Evolutionary conservation across 2,888 invertebrate genomes (phyloP).

Genomic region (Selenia dentaria): DNA sequence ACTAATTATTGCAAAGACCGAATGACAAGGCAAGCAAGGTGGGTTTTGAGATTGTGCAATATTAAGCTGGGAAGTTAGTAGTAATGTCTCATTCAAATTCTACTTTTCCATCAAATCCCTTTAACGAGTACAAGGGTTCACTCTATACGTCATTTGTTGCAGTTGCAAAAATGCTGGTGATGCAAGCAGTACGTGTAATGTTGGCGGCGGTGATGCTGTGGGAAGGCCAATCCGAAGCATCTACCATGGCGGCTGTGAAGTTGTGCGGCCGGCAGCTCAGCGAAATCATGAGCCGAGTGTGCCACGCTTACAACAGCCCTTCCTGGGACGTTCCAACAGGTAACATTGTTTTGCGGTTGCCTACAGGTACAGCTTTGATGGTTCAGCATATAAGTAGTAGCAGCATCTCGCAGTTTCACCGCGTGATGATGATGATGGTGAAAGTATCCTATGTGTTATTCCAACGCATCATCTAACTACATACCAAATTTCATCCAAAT

Average conservation of each 20-base stretch:
- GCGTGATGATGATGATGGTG: too few species aligned
- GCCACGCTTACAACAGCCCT: constrained; percentile 75
- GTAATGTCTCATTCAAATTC: too few species aligned
- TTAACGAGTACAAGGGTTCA: too few species aligned
- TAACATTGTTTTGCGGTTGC: constrained; percentile 24
- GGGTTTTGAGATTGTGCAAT: background rate
- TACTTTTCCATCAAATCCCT: too few species aligned
- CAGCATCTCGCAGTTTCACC: too few species aligned
- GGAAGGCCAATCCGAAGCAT: constrained; percentile 54
- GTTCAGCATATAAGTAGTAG: too few species aligned
- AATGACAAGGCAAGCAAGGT: background rate
- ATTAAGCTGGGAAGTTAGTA: background rate
- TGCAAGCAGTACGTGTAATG: constrained; percentile 57
- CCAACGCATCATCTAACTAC: too few species aligned
- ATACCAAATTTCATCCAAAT: too few species aligned
- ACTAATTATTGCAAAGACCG: background rate
- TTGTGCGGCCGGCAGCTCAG: constrained; percentile 73
- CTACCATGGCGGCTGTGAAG: constrained; percentile 56
- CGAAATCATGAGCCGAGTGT: constrained; percentile 72
- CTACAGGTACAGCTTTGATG: too few species aligned
- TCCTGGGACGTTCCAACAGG: constrained; percentile 75
- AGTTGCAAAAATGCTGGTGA: constrained; percentile 58
- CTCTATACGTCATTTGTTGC: too few species aligned
- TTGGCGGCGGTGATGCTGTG: constrained; percentile 57
- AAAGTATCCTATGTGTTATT: too few species aligned